Percentiles rank a stretch among this genome's conserved stretches.
phyloP scores from a whole-genome alignment of 2,888 invertebrate genomes.

The Diloba caeruleocephala region DNA sequence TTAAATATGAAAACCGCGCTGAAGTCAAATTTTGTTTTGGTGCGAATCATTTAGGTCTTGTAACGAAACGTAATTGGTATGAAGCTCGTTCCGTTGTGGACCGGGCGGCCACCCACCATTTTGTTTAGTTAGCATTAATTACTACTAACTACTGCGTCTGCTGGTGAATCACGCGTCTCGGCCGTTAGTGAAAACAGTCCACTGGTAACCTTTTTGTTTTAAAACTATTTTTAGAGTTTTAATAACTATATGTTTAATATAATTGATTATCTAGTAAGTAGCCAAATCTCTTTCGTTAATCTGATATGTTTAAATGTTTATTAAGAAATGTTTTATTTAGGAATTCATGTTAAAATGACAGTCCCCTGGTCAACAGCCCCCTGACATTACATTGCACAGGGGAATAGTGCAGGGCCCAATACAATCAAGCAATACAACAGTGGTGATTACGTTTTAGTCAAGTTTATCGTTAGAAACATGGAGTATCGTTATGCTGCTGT shows the following conservation, averaged over 20 bases:
- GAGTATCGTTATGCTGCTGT: conserved; percentile 38
- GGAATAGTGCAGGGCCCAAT: conserved; percentile 26
- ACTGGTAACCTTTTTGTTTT: background rate
- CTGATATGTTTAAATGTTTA: background rate
- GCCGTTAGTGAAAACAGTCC: background rate
- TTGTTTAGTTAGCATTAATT: too few relatives aligned
- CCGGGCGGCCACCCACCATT: too few relatives aligned
- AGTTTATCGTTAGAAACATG: conserved; percentile 30
- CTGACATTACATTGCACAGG: background rate
- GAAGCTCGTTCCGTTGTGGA: background rate
- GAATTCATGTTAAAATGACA: background rate
- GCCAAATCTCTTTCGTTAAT: background rate
- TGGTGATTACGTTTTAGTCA: conserved; percentile 39
- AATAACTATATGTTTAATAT: background rate
- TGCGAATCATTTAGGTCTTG: background rate
- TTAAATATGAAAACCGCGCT: background rate
- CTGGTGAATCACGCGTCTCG: background rate
- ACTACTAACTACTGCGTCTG: background rate
- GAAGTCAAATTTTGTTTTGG: background rate
- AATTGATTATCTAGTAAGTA: background rate
- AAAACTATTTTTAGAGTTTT: background rate
- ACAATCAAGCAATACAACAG: conserved; percentile 38
- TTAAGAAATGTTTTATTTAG: background rate
- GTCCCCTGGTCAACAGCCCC: background rate
- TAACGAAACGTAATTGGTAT: background rate